A percentile compares a stretch with the other conserved stretches of the same genome.
phyloP scores from a whole-genome alignment of 2,113 vertebrate species.

The Platanista minor region DNA sequence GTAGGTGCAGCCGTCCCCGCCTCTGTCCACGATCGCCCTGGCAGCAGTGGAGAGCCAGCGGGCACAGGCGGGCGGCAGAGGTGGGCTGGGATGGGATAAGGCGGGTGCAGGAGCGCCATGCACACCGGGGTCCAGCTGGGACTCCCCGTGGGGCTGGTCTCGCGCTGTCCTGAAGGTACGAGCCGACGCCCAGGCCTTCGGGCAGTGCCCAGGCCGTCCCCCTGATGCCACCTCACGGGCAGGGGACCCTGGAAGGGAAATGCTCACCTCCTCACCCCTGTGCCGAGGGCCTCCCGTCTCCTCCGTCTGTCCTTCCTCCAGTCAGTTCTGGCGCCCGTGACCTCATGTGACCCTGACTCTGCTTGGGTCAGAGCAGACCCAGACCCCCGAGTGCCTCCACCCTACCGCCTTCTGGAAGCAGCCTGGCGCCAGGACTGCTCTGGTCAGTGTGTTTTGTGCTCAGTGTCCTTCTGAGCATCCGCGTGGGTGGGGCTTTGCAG shows the following conservation, averaged over 20 bases:
- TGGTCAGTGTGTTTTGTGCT: fast-evolving
- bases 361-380: not conserved
- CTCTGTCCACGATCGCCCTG: not conserved
- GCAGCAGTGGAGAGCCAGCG: not conserved
- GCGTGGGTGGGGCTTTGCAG: too few species aligned
- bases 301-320: not conserved
- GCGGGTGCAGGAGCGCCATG: not conserved
- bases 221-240: too few species aligned
- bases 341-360: not conserved
- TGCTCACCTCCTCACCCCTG: not conserved
- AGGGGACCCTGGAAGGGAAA: not conserved
- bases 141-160: too few species aligned
- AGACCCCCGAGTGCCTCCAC: fast-evolving
- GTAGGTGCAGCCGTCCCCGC: too few species aligned
- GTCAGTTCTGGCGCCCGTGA: fast-evolving
- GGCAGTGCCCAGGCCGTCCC: fast-evolving
- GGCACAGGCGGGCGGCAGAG: fast-evolving
- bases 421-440: fast-evolving
- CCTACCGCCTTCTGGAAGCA: not conserved
- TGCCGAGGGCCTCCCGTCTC: not conserved
- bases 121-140: too few species aligned
- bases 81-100: not conserved
- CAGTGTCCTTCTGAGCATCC: not conserved
- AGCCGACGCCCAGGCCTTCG: not conserved
- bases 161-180: not conserved